Conservation (phyloP, 2,888 invertebrate genomes). For the Cryptops parisi region DNA sequence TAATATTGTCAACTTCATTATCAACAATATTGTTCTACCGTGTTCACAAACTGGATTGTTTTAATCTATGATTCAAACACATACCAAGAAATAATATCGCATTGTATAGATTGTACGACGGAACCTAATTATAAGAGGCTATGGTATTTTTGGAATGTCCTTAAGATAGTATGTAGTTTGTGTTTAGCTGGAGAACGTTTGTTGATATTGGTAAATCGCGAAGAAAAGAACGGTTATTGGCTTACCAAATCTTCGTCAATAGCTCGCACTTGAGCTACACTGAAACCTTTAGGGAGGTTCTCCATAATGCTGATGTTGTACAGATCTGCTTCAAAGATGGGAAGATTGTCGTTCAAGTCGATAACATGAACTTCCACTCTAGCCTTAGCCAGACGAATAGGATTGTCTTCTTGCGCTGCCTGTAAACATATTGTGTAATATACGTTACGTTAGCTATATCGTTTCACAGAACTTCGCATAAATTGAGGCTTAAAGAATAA, state of each 20-base stretch:
- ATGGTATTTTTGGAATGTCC: too few relatives aligned
- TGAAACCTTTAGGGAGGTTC: constrained; percentile 69
- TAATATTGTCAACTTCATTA: too few relatives aligned
- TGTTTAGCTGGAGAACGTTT: too few relatives aligned
- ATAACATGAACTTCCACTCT: constrained; percentile 55
- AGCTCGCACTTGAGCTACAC: constrained; percentile 55
- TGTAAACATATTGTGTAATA: constrained; percentile 32
- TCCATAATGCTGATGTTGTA: constrained; percentile 87
- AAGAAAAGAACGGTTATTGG: neutral
- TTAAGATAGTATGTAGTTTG: too few relatives aligned
- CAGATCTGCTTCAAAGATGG: constrained; percentile 74
- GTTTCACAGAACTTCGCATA: neutral
- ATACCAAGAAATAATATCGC: too few relatives aligned
- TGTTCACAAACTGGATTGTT: too few relatives aligned
- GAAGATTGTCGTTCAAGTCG: constrained; percentile 69
- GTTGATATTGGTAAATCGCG: too few relatives aligned
- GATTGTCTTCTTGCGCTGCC: constrained; percentile 47
- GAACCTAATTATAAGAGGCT: too few relatives aligned
- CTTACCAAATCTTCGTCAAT: constrained; percentile 54
- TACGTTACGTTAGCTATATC: neutral
- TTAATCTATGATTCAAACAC: too few relatives aligned
- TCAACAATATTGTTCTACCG: too few relatives aligned
- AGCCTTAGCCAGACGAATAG: constrained; percentile 55
- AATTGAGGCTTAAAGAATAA: neutral
- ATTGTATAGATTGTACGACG: too few relatives aligned